phyloP scores from a whole-genome alignment of 2,113 vertebrate genomes.

The Cettia cetti region DNA sequence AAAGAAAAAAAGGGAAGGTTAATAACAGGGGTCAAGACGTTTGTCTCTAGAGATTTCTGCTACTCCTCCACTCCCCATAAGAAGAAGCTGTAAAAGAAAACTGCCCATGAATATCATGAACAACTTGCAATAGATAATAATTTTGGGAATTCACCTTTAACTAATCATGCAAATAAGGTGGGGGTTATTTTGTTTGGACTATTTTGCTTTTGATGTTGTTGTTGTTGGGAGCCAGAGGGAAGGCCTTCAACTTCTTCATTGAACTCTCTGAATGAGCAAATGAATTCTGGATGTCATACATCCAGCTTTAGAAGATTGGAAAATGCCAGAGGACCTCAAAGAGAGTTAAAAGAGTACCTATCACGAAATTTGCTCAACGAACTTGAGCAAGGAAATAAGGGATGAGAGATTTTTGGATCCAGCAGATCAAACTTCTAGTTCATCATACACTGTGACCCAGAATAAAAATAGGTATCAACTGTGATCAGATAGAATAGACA shows the following conservation, averaged over 20 bases:
- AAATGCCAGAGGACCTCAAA: background rate
- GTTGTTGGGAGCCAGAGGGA: rapidly evolving
- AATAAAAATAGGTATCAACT: background rate
- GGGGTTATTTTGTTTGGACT: rapidly evolving
- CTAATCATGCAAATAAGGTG: background rate
- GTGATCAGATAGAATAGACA: background rate
- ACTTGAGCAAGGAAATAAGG: background rate
- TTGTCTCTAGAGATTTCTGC: background rate
- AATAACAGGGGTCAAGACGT: background rate
- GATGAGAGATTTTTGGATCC: background rate
- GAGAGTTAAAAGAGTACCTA: background rate
- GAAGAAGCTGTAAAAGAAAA: background rate
- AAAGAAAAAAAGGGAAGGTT: background rate
- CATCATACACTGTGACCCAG: background rate
- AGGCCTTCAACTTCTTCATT: background rate
- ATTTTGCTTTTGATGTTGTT: background rate
- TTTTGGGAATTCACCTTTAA: background rate
- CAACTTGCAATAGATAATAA: background rate
- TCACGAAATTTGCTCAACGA: background rate
- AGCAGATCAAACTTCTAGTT: background rate
- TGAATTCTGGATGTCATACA: background rate
- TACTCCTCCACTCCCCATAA: background rate
- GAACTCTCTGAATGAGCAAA: background rate
- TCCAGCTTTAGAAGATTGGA: background rate
- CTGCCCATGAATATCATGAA: background rate